A percentile compares a stretch with the other conserved stretches of the same genome.
phyloP scores from a whole-genome alignment of 2,113 vertebrate genomes.

The Podarcis cretensis region DNA sequence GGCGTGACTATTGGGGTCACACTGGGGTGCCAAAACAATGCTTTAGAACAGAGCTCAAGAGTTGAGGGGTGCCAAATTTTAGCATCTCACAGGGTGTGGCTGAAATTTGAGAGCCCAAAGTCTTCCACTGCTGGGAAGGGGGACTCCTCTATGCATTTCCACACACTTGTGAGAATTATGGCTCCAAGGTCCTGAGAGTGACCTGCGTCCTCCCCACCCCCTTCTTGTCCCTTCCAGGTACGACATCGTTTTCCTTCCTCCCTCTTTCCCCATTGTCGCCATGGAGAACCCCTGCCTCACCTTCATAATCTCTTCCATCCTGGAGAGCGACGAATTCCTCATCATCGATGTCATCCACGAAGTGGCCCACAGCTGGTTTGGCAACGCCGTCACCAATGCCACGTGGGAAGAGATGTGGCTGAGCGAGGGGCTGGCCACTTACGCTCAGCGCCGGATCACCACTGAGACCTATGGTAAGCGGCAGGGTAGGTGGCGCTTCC shows the following conservation, averaged over 20 bases:
- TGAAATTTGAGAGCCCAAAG: too few relatives aligned
- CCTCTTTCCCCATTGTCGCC: conserved; percentile 96
- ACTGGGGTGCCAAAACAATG: too few relatives aligned
- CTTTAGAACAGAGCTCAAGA: too few relatives aligned
- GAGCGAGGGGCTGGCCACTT: conserved; percentile 95
- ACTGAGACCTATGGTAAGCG: conserved; percentile 87
- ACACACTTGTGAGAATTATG: background rate
- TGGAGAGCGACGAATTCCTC: conserved; percentile 96
- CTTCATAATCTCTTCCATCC: conserved; percentile 96
- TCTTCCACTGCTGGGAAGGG: too few relatives aligned
- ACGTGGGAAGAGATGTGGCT: conserved; percentile 99
- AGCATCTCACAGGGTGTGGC: too few relatives aligned
- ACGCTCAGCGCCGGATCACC: conserved; percentile 95
- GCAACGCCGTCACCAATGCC: conserved; percentile 95
- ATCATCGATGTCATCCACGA: conserved; percentile 95
- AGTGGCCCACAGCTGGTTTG: conserved; percentile 97
- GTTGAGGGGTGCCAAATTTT: too few relatives aligned
- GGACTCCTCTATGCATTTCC: background rate
- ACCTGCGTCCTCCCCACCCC: background rate
- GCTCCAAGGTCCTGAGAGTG: background rate
- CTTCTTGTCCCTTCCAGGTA: conserved; percentile 78
- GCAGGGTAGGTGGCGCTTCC: background rate
- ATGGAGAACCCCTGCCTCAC: conserved; percentile 99
- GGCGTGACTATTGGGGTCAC: too few relatives aligned
- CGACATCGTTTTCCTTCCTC: conserved; percentile 96